Conservation (phyloP, 1,140 invertebrate genomes). For the Coenobita brevimanus region DNA sequence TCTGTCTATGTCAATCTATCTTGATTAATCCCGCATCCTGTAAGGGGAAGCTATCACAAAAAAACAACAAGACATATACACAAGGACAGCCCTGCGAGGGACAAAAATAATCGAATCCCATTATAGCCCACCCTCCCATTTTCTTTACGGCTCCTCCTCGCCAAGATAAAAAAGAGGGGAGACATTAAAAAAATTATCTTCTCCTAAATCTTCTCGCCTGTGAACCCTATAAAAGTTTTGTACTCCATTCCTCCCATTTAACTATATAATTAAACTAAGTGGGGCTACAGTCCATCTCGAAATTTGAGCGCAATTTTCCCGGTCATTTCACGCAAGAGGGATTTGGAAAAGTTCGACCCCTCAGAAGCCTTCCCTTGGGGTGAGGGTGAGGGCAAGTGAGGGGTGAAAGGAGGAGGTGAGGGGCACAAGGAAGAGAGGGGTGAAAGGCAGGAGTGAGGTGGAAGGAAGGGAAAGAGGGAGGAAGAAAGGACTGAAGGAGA, state of each 20-base stretch:
- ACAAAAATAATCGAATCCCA: too few relatives aligned
- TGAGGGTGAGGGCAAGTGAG: background rate
- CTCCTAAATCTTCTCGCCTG: too few relatives aligned
- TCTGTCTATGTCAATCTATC: too few relatives aligned
- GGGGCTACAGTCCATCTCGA: conserved; percentile 42
- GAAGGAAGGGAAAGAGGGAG: conserved; percentile 10
- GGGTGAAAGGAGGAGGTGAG: background rate
- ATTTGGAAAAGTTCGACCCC: conserved; percentile 31
- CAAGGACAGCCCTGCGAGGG: too few relatives aligned
- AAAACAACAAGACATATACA: too few relatives aligned
- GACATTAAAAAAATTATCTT: too few relatives aligned
- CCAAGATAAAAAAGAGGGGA: too few relatives aligned
- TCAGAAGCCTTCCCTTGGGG: background rate
- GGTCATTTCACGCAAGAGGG: conserved; percentile 60
- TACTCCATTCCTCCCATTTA: conserved; percentile 34
- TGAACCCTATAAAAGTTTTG: conserved; percentile 36
- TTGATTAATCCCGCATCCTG: background rate
- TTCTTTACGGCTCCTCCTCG: too few relatives aligned
- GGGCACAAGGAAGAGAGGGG: background rate
- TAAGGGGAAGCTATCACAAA: too few relatives aligned
- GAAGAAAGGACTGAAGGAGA: background rate
- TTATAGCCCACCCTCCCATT: too few relatives aligned
- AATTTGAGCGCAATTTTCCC: conserved; percentile 63
- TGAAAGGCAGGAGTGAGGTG: background rate
- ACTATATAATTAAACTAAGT: conserved; percentile 60